Evolutionary conservation across 2,113 vertebrate genomes (phyloP), one percentile per base, ranked within the genome.

Genomic region (Aplodontia rufa): DNA sequence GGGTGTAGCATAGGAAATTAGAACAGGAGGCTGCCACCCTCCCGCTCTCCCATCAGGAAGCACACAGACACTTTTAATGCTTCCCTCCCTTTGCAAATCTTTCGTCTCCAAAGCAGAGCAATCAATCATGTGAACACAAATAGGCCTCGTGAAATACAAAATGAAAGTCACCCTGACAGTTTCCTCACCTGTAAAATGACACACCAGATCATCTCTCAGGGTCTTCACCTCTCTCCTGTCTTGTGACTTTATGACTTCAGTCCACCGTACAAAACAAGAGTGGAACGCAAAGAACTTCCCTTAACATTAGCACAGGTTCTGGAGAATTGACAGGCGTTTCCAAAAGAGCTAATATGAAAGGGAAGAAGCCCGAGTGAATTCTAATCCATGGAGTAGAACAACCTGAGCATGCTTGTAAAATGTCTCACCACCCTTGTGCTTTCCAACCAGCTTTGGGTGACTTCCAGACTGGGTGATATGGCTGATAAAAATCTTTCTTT

Each of bases 81-180:
- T 87, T 87, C 72, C 92, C 72, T 87, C 72, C 92, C 72, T 71
- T 97, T 84, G 78, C 71, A 93, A 91, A 93, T 69, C 91, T 87
- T 79, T 26, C 19, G 78, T 88, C 72, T 86, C 7, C 0, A 55
- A 90, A 93, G 60, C 88, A 69, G 37, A 92, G 82, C 32, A 64
- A 89, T 96, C 91, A 78, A 78, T 97, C 96, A 95, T 64, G 49
- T 96, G 91, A 93, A 94, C 86, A 82, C 89, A 94, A 96, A 96
- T 30, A 94, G 95, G n/a, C 74, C 93, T 96, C 87, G 42, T 93
- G 93, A 96, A 97, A 81, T 89, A 78, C 86, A 83, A 96, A 96
- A 88, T 89, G 42, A 79, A 88, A 91, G 76, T 86, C 90, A 72
- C 91, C 78, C 72, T 92, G 95, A 96, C 91, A 94, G 81, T 91